Conservation (phyloP, 1,140 invertebrate species). For the Metaphire vulgaris region DNA sequence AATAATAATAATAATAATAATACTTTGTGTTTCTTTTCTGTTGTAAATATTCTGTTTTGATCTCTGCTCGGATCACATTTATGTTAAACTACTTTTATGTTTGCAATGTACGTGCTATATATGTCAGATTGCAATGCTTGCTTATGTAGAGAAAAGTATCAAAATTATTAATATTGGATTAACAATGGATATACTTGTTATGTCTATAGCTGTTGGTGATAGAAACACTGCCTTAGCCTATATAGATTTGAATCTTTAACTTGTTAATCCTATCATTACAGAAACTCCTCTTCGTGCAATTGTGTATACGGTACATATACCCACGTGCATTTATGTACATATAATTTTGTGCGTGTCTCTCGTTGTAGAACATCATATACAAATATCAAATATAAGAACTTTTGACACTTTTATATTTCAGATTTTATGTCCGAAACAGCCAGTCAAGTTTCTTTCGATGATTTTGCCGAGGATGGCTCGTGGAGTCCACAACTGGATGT, state of each 20-base stretch:
- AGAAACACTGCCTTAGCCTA: too few relatives aligned
- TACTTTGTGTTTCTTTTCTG: not conserved
- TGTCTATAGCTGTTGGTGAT: too few relatives aligned
- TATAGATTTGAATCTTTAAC: too few relatives aligned
- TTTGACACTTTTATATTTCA: too few relatives aligned
- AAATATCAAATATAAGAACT: not conserved
- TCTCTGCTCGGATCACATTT: not conserved
- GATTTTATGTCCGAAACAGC: slow-evolving; percentile 18
- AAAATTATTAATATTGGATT: not conserved
- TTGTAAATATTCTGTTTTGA: not conserved
- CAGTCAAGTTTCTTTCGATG: slow-evolving; percentile 18
- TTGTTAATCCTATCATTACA: too few relatives aligned
- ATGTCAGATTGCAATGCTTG: not conserved
- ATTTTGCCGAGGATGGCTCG: slow-evolving; percentile 8
- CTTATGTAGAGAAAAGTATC: not conserved
- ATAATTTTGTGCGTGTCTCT: not conserved
- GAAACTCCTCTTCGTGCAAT: not conserved
- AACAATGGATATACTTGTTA: too few relatives aligned
- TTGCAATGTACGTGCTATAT: not conserved
- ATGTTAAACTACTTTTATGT: not conserved
- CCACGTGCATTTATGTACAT: not conserved
- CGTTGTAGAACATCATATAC: not conserved
- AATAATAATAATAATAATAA: too few relatives aligned
- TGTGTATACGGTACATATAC: not conserved
- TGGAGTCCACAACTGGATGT: not conserved